phyloP scores from a whole-genome alignment of 2,113 vertebrate genomes.

The Pseudolaguvia tuberculata region DNA sequence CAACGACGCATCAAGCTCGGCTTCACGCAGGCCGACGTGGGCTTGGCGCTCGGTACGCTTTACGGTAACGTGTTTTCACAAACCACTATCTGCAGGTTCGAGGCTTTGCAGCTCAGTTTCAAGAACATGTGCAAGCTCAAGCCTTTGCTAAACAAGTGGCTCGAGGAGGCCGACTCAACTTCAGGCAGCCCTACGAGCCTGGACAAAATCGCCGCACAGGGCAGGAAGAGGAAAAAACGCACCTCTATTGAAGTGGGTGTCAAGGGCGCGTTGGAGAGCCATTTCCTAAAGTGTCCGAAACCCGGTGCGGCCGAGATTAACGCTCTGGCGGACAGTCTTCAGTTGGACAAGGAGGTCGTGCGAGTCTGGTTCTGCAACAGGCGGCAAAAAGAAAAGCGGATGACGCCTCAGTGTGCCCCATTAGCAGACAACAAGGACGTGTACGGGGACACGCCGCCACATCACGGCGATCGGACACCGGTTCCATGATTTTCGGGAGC shows the following conservation, averaged over 20 bases:
- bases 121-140: constrained; percentile 99
- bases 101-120: constrained; percentile 98
- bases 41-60: constrained; percentile 93
- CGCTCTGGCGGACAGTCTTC: constrained; percentile 93
- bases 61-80: constrained; percentile 98
- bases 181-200: constrained; percentile 97
- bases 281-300: constrained; percentile 99
- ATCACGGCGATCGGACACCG: constrained; percentile 94
- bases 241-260: constrained; percentile 99
- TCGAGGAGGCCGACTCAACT: constrained; percentile 98
- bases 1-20: constrained; percentile 96
- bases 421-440: constrained; percentile 91
- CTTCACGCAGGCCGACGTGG: constrained; percentile 96
- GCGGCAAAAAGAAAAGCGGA: constrained; percentile 99
- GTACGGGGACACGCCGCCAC: constrained; percentile 96
- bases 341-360: constrained; percentile 99
- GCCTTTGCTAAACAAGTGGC: constrained; percentile 98
- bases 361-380: constrained; percentile 99
- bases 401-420: constrained; percentile 92
- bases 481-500: constrained; percentile 77
- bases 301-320: constrained; percentile 94
- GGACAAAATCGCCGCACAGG: constrained; percentile 98
- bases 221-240: constrained; percentile 96
- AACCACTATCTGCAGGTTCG: constrained; percentile 99
- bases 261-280: constrained; percentile 97